phyloP scores from a whole-genome alignment of 2,888 invertebrate species.

The Euproctis similis region DNA sequence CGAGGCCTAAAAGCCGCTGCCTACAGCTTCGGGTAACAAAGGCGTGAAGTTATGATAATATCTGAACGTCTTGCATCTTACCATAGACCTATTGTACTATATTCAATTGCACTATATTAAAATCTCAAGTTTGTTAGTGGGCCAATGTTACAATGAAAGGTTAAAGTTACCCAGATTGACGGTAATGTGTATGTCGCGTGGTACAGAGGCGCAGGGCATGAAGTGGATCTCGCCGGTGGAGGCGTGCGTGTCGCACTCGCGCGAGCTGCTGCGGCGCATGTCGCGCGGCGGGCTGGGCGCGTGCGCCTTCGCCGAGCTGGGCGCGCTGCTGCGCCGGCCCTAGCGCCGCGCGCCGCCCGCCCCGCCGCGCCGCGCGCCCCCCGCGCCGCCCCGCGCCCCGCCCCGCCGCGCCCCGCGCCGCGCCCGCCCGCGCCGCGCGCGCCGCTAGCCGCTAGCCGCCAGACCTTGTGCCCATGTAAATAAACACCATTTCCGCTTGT shows the following conservation, averaged over 20 bases:
- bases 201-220: constrained; percentile 91
- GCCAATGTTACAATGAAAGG: no score
- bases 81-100: no score
- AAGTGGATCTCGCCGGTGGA: constrained; percentile 94
- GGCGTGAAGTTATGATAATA: no score
- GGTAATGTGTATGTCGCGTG: constrained; percentile 2
- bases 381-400: background rate
- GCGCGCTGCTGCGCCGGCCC: constrained; percentile 83
- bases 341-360: constrained; percentile 46
- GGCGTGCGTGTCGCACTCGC: constrained; percentile 92
- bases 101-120: no score
- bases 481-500: no score
- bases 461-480: no score
- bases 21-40: no score
- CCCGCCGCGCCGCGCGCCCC: background rate
- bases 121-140: no score
- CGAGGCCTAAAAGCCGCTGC: no score
- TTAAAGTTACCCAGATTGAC: no score
- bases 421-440: background rate
- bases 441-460: no score
- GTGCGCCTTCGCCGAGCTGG: constrained; percentile 95
- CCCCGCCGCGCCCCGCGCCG: background rate
- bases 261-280: constrained; percentile 92
- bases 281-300: constrained; percentile 91
- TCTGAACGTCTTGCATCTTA: no score